Conservation (phyloP, 2,888 invertebrate species). For the Drosophila atroscutellata region DNA sequence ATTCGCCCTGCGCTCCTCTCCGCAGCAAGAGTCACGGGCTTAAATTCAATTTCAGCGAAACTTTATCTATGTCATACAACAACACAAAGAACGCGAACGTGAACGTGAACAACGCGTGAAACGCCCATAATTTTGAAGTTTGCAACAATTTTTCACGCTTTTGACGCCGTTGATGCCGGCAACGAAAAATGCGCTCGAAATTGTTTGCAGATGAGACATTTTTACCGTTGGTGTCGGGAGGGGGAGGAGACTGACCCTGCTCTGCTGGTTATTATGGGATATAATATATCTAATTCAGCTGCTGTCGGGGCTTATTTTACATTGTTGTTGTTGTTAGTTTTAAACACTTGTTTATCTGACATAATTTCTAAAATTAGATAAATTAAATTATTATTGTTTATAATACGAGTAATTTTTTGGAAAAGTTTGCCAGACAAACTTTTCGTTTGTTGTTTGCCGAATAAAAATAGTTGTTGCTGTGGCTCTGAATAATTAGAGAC, state of each 20-base stretch:
- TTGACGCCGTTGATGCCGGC: constrained; percentile 31
- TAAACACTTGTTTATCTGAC: constrained; percentile 32
- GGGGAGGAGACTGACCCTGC: neutral
- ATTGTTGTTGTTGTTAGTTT: constrained; percentile 28
- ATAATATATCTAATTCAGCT: constrained; percentile 50
- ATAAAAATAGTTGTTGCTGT: constrained; percentile 14
- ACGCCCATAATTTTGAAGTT: constrained; percentile 57
- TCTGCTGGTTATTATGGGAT: constrained; percentile 38
- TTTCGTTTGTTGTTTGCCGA: constrained; percentile 19
- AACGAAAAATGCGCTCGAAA: constrained; percentile 57
- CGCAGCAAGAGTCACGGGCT: constrained; percentile 31
- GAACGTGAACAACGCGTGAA: constrained; percentile 19
- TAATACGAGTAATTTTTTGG: constrained; percentile 31
- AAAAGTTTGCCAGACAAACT: constrained; percentile 25
- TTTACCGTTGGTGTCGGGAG: neutral
- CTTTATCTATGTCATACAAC: constrained; percentile 71
- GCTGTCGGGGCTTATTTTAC: constrained; percentile 34
- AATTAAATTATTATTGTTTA: constrained; percentile 61
- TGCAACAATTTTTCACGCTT: constrained; percentile 77
- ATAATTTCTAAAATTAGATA: constrained; percentile 59
- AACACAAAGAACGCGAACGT: constrained; percentile 33
- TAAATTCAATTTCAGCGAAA: constrained; percentile 58
- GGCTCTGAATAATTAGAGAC: constrained; percentile 41
- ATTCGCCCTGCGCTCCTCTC: neutral
- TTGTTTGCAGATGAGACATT: constrained; percentile 57